A percentile compares a stretch with the other conserved stretches of the same genome.
phyloP scores from a whole-genome alignment of 2,888 invertebrate genomes.

The Stenchaetothrips biformis region DNA sequence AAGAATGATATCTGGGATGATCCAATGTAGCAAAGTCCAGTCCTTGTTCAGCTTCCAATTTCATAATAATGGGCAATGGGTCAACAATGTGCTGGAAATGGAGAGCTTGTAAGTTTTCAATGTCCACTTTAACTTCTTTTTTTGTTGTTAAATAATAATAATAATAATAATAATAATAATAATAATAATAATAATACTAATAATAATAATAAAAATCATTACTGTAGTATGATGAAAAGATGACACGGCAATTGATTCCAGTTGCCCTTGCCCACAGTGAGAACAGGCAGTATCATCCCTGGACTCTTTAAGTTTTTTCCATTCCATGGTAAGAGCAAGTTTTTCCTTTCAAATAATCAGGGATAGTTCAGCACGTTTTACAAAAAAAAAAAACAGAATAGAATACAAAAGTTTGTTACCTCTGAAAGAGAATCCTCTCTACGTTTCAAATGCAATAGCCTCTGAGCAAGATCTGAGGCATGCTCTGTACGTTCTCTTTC shows the following conservation, averaged over 20 bases:
- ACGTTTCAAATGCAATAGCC: neutral
- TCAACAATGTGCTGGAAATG: constrained; percentile 3
- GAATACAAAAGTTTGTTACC: neutral
- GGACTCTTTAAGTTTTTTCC: neutral
- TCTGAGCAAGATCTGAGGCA: neutral
- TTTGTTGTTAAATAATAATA: too few relatives aligned
- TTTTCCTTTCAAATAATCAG: neutral
- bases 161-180: too few relatives aligned
- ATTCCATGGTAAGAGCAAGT: neutral
- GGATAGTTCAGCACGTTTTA: neutral
- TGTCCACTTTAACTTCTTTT: too few relatives aligned
- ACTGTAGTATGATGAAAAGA: too few relatives aligned
- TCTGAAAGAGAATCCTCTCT: neutral
- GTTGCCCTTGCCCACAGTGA: neutral
- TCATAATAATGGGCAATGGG: neutral
- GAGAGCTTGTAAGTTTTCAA: neutral
- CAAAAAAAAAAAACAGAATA: neutral
- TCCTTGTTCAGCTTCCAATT: constrained; percentile 4
- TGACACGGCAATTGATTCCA: too few relatives aligned
- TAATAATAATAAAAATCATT: too few relatives aligned
- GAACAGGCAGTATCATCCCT: neutral
- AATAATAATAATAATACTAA: too few relatives aligned
- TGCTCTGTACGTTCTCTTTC: neutral
- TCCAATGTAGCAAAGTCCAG: neutral
- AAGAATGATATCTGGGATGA: neutral